phyloP scores from a whole-genome alignment of 1,140 invertebrate species.

The Scaptomyza graminum region DNA sequence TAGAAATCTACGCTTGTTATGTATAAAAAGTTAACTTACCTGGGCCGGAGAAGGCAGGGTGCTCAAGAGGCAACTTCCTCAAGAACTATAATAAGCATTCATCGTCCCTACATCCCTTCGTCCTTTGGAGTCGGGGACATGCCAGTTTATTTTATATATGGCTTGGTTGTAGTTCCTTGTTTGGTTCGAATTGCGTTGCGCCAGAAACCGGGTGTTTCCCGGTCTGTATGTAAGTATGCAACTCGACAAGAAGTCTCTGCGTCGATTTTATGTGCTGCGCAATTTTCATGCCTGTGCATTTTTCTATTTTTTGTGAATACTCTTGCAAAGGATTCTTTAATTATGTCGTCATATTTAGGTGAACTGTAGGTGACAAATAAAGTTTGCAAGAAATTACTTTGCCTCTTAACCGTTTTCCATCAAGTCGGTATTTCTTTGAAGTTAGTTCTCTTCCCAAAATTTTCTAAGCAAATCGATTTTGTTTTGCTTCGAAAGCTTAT shows the following conservation, averaged over 20 bases:
- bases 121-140: conserved; percentile 34
- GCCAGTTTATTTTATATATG: conserved; percentile 51
- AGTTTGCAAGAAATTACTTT: too few species aligned
- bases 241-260: conserved; percentile 41
- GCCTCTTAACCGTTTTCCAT: too few species aligned
- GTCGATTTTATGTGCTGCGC: conserved; percentile 35
- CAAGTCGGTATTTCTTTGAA: too few species aligned
- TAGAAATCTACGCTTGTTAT: conserved; percentile 42
- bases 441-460: too few species aligned
- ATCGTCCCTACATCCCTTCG: background rate
- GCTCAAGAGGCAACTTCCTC: conserved; percentile 39
- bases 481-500: too few species aligned
- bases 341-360: conserved; percentile 20
- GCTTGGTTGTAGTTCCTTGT: conserved; percentile 44
- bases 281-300: conserved; percentile 57
- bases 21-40: conserved; percentile 69
- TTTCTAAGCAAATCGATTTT: too few species aligned
- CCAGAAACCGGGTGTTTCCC: background rate
- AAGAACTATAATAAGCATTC: conserved; percentile 21
- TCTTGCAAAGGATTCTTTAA: conserved; percentile 32
- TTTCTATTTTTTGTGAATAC: conserved; percentile 15
- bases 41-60: background rate
- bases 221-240: background rate
- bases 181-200: conserved; percentile 1
- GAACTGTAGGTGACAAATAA: too few species aligned